Conservation (phyloP, 1,140 invertebrate species). For the Anastatus disparis region DNA sequence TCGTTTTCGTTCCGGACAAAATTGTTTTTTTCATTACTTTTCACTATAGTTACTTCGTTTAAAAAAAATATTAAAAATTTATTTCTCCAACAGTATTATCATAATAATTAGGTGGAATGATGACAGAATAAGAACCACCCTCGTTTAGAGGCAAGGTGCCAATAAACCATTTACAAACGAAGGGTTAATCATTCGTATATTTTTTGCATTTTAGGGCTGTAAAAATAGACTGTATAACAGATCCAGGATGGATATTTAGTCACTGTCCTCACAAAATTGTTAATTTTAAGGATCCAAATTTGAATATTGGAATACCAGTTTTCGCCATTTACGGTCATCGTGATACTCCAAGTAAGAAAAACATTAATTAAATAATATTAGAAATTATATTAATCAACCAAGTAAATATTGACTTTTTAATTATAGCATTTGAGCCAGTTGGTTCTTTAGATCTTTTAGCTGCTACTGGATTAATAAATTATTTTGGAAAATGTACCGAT, state of each 20-base stretch:
- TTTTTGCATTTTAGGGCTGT: slow-evolving; percentile 66
- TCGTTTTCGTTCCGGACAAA: too few species aligned
- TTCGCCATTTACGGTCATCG: slow-evolving; percentile 96
- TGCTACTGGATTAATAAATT: slow-evolving; percentile 87
- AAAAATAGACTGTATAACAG: slow-evolving; percentile 70
- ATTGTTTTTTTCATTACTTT: slow-evolving; percentile 46
- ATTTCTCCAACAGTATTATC: too few species aligned
- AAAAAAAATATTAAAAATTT: too few species aligned
- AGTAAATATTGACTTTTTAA: slow-evolving; percentile 36
- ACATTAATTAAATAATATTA: slow-evolving; percentile 38
- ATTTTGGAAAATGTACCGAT: slow-evolving; percentile 88
- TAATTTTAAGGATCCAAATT: slow-evolving; percentile 95
- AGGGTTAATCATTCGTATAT: too few species aligned
- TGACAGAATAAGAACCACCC: too few species aligned
- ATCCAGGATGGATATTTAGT: slow-evolving; percentile 66
- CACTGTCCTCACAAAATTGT: slow-evolving; percentile 70
- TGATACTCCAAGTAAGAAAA: slow-evolving; percentile 87
- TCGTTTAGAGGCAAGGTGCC: too few species aligned
- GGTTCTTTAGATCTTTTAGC: slow-evolving; percentile 88
- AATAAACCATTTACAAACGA: too few species aligned
- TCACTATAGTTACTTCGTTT: too few species aligned
- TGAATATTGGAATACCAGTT: slow-evolving; percentile 90
- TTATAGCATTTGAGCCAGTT: slow-evolving; percentile 68
- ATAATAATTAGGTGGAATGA: too few species aligned
- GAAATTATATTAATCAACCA: slow-evolving; percentile 22